These are phyloP conservation scores for Tuta absoluta DNA, from an alignment of 2,888 invertebrate species.

Conservation along the genomic window DNA sequence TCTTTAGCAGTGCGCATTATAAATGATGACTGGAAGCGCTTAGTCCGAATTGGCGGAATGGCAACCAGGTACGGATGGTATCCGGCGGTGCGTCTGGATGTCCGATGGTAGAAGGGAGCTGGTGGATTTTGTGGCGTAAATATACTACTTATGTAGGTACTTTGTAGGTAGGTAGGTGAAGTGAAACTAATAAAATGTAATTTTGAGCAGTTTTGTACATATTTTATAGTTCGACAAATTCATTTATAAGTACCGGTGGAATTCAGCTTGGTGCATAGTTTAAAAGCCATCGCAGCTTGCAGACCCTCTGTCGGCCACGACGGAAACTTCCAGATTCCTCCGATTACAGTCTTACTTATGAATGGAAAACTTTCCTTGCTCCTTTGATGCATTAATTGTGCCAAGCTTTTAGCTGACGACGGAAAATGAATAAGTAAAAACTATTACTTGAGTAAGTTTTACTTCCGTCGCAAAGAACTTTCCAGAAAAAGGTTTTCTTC, in stretches of 20 bases:
- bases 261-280: not conserved
- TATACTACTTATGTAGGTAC: too few relatives aligned
- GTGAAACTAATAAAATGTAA: too few relatives aligned
- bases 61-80: too few relatives aligned
- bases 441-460: constrained; percentile 8
- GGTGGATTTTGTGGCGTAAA: too few relatives aligned
- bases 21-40: too few relatives aligned
- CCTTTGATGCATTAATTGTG: constrained; percentile 18
- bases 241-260: not conserved
- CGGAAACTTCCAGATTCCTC: constrained; percentile 3
- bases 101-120: too few relatives aligned
- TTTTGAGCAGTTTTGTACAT: not conserved
- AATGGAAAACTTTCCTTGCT: constrained; percentile 18
- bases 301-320: not conserved
- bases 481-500: not conserved
- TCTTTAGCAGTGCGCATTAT: too few relatives aligned
- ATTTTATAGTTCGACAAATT: not conserved
- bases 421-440: constrained; percentile 20
- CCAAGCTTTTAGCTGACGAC: constrained; percentile 18
- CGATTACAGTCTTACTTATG: constrained; percentile 17
- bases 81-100: too few relatives aligned
- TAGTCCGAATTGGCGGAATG: too few relatives aligned
- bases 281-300: not conserved
- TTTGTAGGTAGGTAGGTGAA: too few relatives aligned
- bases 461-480: not conserved